Percentiles rank a stretch among this genome's conserved stretches.
Evolutionary conservation across 2,797 vertebrate species (phyloP).

Genomic region (Cygnus olor): DNA sequence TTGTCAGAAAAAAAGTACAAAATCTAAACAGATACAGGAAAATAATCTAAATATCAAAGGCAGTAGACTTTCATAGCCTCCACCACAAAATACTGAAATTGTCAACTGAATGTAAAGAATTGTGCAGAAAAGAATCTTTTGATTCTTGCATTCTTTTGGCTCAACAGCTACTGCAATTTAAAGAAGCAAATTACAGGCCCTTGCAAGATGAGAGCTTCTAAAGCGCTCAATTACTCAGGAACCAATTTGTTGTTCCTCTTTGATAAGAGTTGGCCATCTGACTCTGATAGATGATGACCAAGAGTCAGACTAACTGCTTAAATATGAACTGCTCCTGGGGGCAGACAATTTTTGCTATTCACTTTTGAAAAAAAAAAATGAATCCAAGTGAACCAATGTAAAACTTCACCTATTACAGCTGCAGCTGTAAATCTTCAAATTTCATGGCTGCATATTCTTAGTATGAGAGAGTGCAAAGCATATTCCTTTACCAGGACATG

Average conservation of each 20-base stretch:
- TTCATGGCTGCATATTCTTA: not conserved
- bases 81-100: not conserved
- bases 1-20: not conserved
- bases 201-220: not conserved
- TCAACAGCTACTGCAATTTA: not conserved
- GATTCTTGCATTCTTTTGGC: no score
- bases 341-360: not conserved
- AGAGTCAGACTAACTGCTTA: not conserved
- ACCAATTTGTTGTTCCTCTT: rapidly evolving
- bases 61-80: not conserved
- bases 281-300: rapidly evolving
- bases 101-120: not conserved
- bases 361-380: not conserved
- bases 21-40: not conserved
- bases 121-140: not conserved
- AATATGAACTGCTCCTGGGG: not conserved
- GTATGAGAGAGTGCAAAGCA: not conserved
- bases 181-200: not conserved
- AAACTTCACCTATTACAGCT: not conserved
- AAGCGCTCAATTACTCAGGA: rapidly evolving
- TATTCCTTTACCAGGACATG: not conserved
- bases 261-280: not conserved
- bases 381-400: not conserved
- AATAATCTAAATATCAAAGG: not conserved
- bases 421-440: not conserved